phyloP scores from a whole-genome alignment of 2,888 invertebrate genomes.

The Drosophila limbata region DNA sequence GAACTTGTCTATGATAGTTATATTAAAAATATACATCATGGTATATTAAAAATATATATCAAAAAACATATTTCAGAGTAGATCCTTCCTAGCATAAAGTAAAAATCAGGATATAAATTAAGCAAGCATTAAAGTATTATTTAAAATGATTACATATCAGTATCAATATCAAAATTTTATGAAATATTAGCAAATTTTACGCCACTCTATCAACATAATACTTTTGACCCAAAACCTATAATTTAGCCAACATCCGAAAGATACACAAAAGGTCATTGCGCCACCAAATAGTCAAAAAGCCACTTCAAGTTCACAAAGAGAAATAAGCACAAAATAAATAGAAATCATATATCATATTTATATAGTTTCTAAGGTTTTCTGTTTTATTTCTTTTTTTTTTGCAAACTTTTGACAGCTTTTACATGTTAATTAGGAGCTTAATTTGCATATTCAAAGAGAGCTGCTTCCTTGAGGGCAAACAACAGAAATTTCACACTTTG shows the following conservation, averaged over 20 bases:
- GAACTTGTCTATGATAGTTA: neutral
- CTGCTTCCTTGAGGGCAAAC: constrained; percentile 27
- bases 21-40: neutral
- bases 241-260: constrained; percentile 40
- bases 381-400: constrained; percentile 12
- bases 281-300: constrained; percentile 44
- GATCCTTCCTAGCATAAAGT: no score
- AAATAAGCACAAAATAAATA: constrained; percentile 20
- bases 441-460: constrained; percentile 49
- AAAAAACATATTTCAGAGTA: no score
- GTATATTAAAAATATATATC: no score
- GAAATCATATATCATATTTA: constrained; percentile 27
- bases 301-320: constrained; percentile 31
- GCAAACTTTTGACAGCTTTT: constrained; percentile 30
- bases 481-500: constrained; percentile 35
- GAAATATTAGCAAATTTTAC: constrained; percentile 9
- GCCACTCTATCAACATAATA: constrained; percentile 6
- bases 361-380: neutral
- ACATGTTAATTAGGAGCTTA: constrained; percentile 30
- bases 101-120: neutral
- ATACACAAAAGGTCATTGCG: constrained; percentile 62
- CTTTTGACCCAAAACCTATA: constrained; percentile 47
- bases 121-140: neutral
- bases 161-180: neutral
- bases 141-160: neutral